Percentiles rank a stretch among this genome's conserved stretches.
Evolutionary conservation across 2,888 invertebrate genomes (phyloP).

Genomic region (Tenthredo mesomela): DNA sequence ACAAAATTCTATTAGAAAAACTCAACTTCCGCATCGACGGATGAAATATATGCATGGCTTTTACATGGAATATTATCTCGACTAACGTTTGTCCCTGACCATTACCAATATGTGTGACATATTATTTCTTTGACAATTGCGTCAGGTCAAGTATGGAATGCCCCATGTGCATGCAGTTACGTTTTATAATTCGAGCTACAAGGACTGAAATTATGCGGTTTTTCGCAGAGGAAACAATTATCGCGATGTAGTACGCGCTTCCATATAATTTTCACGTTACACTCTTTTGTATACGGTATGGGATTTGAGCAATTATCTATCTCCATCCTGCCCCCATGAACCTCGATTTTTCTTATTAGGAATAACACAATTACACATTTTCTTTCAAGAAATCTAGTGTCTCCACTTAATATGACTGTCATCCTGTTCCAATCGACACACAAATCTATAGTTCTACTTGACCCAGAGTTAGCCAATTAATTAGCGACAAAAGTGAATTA

Average conservation of each 20-base stretch:
- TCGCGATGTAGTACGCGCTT: background rate
- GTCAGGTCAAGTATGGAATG: background rate
- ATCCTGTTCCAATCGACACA: background rate
- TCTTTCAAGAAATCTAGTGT: background rate
- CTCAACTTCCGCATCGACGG: background rate
- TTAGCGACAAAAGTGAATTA: background rate
- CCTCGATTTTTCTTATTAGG: background rate
- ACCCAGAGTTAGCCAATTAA: background rate
- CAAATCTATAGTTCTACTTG: conserved; percentile 14
- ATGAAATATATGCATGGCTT: background rate
- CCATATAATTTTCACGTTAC: background rate
- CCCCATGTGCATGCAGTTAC: conserved; percentile 1
- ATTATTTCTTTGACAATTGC: background rate
- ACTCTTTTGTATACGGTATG: background rate
- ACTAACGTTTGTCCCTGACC: background rate
- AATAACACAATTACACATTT: background rate
- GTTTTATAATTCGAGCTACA: background rate
- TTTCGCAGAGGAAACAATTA: background rate
- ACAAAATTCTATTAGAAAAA: background rate
- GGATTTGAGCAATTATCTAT: background rate
- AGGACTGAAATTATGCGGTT: background rate
- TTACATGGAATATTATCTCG: background rate
- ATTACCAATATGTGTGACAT: background rate
- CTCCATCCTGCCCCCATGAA: background rate
- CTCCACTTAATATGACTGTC: conserved; percentile 7